These are phyloP conservation scores for Xestia xanthographa DNA, from an alignment of 2,888 invertebrate genomes.

Conservation along the genomic window DNA sequence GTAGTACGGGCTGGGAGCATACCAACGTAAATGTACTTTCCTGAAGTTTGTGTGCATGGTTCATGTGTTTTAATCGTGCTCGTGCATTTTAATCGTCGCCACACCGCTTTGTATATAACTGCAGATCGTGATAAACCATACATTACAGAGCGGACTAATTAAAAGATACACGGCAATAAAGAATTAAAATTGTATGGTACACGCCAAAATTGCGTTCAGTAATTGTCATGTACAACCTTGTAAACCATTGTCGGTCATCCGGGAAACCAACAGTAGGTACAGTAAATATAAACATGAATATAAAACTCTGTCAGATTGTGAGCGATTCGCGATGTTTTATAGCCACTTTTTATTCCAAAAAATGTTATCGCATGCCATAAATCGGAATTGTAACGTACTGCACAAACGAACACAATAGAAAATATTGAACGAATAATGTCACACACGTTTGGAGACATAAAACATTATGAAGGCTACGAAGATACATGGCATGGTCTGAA, in stretches of 20 bases:
- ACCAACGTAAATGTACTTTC: slow-evolving; percentile 6
- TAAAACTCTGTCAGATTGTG: slow-evolving; percentile 37
- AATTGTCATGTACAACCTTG: slow-evolving; percentile 67
- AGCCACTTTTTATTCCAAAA: slow-evolving; percentile 58
- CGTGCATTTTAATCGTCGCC: slow-evolving; percentile 27
- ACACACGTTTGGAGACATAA: slow-evolving; percentile 5
- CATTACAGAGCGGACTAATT: slow-evolving; percentile 49
- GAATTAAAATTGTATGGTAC: slow-evolving; percentile 51
- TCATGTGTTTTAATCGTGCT: slow-evolving; percentile 1
- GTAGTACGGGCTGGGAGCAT: background rate
- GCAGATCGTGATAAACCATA: slow-evolving; percentile 32
- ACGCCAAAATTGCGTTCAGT: slow-evolving; percentile 51
- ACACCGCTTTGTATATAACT: slow-evolving; percentile 8
- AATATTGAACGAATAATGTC: slow-evolving; percentile 31
- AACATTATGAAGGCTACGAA: slow-evolving; percentile 10
- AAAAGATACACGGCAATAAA: slow-evolving; percentile 51
- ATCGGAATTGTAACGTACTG: slow-evolving; percentile 59
- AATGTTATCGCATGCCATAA: slow-evolving; percentile 71
- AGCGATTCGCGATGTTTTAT: slow-evolving; percentile 58
- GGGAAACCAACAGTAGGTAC: slow-evolving; percentile 65
- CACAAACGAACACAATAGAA: slow-evolving; percentile 60
- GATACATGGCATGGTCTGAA: background rate
- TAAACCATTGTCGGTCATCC: slow-evolving; percentile 69
- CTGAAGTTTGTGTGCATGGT: background rate
- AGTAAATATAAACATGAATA: slow-evolving; percentile 53